Evolutionary conservation across 2,797 vertebrate genomes (phyloP), one percentile per base, ranked within the genome.

Genomic region (Phrynocephalus guinanensis): DNA sequence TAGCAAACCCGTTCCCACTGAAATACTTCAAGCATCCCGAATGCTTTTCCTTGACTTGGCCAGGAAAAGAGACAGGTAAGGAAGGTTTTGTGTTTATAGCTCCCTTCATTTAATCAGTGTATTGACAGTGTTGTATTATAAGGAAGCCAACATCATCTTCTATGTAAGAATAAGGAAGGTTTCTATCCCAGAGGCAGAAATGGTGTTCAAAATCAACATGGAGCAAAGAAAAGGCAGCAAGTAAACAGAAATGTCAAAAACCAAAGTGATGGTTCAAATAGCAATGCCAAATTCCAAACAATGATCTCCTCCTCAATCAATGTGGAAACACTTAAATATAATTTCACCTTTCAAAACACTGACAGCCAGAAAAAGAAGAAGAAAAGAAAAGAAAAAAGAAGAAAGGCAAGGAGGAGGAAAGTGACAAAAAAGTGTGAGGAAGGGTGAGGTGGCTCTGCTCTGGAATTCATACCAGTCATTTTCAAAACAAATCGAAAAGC

Each of bases 121-220:
- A 67, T 63, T 68, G 38, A 56, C 52, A 20, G n/a, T 48, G 30
- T 68, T 2, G 28, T 78, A 50, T 91, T 28, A 52, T 13, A 18
- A 79, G 77, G 18, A 89, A 26, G 22, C 87, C 15, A 89, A 48
- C 20, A 44, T 38, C 22, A 10, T 90, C 3, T 86, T 91, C 85
- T 90, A 0, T 4, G 75, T 79, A 87, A 24, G 0, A 89, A 85
- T 85, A 4, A 0, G 7, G 86, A 30, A 66, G n/a, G 1, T 18
- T 8, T 76, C 33, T 90, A 30, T 78, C 85, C 91, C 75, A 75
- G 79, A 38, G 24, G 24, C 79, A 30, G 67, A 94, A 94, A 94
- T 94, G 92, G 84, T 93, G 92, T 68, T 79, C n/a, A 91, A 87
- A 83, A 68, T 95, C 95, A 92, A 95, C 90, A 89, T 90, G 87